Evolutionary conservation across 2,113 vertebrate genomes (phyloP), one percentile per base, ranked within the genome.

Genomic region (Pithys albifrons): DNA sequence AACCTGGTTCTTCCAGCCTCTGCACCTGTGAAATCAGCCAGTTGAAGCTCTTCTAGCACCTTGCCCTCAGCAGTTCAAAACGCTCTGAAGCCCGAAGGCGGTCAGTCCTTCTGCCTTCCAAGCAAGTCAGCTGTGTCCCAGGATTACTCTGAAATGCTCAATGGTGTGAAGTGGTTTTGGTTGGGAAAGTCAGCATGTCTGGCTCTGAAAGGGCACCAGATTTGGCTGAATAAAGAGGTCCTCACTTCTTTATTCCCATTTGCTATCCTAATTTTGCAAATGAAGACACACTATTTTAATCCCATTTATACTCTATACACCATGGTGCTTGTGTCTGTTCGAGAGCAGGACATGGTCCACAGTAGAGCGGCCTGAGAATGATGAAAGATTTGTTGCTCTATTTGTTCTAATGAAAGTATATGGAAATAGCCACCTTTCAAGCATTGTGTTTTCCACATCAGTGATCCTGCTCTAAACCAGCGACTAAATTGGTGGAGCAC

Each of bases 371-470:
- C 72, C 85, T 94, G 82, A 55, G 75, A 93, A 95, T 29, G 55
- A 51, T 52, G 59, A 73, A 94, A 74, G 55, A 59, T 71, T 62
- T 78, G 31, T 83, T 88, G 27, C 24, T 95, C 28, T 52, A 64
- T 37, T 62, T 83, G 55, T 90, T 90, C 59, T 70, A 64, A 59
- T 83, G 85, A 94, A 95, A 88, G 57, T 58, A 27, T 69, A 89
- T 85, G 89, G 81, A 91, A 96, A 94, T 80, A 93, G 43, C 46
- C 69, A 85, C 39, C 20, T 93, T 95, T 95, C 82, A 86, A 67
- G 55, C 85, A 65, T 19, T 85, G 64, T 65, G 76, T 86, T 92
- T 93, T 93, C 79, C 69, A 77, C 85, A 67, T 76, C 82, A 80
- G 64, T 74, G 82, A 77, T 69, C 43, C 55, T 6, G 3, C 89